Conservation (phyloP, 2,113 vertebrate genomes). For the Callorhinus ursinus region DNA sequence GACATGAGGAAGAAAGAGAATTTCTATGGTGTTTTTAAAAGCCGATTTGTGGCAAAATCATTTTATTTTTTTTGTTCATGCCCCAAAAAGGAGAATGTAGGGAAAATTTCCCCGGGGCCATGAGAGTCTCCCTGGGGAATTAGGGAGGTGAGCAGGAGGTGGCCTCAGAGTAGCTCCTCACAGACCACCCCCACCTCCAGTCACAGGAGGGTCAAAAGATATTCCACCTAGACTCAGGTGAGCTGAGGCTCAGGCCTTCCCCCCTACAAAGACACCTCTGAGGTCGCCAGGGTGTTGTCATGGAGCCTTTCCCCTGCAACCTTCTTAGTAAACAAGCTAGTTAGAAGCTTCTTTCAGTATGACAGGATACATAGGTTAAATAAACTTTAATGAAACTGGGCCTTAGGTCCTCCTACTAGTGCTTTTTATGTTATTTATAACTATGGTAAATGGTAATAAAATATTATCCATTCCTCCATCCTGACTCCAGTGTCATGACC, state of each 20-base stretch:
- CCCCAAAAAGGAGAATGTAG: background rate
- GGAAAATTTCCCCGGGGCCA: background rate
- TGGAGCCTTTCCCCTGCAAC: background rate
- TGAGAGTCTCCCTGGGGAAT: background rate
- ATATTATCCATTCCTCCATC: background rate
- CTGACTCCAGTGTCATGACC: background rate
- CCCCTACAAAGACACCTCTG: background rate
- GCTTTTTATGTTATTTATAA: background rate
- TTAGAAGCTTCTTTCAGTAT: background rate
- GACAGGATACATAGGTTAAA: background rate
- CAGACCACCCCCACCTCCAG: background rate
- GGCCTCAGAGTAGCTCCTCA: background rate
- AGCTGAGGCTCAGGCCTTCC: background rate
- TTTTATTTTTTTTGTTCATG: constrained; percentile 33
- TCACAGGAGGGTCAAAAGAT: too few relatives aligned
- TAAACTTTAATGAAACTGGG: background rate
- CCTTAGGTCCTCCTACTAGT: background rate
- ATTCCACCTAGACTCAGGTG: background rate
- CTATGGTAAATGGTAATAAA: background rate
- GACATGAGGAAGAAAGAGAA: background rate
- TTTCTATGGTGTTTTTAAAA: constrained; percentile 9
- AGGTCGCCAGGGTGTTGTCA: fast-evolving
- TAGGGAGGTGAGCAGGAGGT: background rate
- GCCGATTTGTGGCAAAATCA: background rate
- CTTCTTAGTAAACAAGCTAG: background rate